Evolutionary conservation across 2,113 vertebrate species (phyloP).

Genomic region (Jaculus jaculus): DNA sequence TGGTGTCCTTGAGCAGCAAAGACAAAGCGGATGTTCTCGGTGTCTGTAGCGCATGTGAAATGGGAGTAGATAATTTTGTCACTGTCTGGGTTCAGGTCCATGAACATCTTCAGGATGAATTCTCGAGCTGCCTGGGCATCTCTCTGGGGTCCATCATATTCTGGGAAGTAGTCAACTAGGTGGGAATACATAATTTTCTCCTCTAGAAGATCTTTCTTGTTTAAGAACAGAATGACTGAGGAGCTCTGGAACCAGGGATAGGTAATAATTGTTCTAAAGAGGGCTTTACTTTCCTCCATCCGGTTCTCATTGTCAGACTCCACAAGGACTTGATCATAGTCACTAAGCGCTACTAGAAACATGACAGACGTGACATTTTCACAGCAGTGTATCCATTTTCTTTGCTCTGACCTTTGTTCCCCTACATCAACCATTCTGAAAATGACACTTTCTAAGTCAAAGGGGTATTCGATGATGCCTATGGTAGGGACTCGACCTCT

Average conservation of each 20-base stretch:
- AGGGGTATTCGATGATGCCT: conserved; percentile 93
- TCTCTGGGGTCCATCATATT: conserved; percentile 94
- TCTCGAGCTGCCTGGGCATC: conserved; percentile 95
- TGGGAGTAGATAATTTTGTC: conserved; percentile 98
- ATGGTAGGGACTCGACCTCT: conserved; percentile 91
- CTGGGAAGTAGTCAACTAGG: conserved; percentile 96
- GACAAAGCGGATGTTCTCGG: conserved; percentile 96
- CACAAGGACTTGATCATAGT: no score
- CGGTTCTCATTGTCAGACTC: conserved; percentile 98
- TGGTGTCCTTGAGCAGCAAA: conserved; percentile 98
- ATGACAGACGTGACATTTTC: conserved; percentile 99
- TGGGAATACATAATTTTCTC: conserved; percentile 98
- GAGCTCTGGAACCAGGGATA: conserved; percentile 97
- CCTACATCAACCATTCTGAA: conserved; percentile 99
- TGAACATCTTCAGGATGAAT: conserved; percentile 98
- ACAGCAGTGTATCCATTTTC: conserved; percentile 99
- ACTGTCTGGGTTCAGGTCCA: conserved; percentile 97
- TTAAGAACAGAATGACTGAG: conserved; percentile 97
- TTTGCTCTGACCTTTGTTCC: conserved; percentile 96
- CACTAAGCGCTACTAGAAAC: no score
- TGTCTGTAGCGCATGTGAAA: conserved; percentile 98
- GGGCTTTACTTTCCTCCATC: conserved; percentile 97
- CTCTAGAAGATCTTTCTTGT: conserved; percentile 99
- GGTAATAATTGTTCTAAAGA: conserved; percentile 96
- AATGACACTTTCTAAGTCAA: conserved; percentile 96